Conservation (phyloP, 1,140 invertebrate species). For the Cheumatopsyche charites region DNA sequence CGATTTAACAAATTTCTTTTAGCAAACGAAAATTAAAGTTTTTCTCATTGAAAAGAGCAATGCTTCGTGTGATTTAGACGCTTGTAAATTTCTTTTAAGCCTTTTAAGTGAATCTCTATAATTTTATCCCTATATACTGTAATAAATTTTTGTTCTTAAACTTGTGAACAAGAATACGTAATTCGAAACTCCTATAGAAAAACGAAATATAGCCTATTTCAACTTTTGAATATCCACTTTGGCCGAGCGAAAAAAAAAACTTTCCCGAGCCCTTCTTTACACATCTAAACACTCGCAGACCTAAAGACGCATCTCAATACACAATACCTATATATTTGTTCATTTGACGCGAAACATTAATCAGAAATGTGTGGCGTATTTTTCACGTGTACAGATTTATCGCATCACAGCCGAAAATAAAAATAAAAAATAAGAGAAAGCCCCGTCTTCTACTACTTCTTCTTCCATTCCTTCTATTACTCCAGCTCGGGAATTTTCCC, state of each 20-base stretch:
- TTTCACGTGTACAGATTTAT: constrained; percentile 22
- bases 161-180: constrained; percentile 22
- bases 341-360: constrained; percentile 26
- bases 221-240: constrained; percentile 19
- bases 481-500: not conserved
- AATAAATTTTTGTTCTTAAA: constrained; percentile 21
- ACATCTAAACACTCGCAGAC: too few relatives aligned
- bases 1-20: not conserved
- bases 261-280: too few relatives aligned
- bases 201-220: constrained; percentile 22
- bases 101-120: constrained; percentile 15
- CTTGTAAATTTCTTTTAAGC: constrained; percentile 22
- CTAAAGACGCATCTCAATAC: too few relatives aligned
- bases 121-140: not conserved
- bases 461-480: not conserved
- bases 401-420: constrained; percentile 2
- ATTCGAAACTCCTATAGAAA: constrained; percentile 15
- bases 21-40: too few relatives aligned
- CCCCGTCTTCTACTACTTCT: not conserved
- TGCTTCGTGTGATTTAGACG: constrained; percentile 7
- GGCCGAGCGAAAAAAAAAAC: constrained; percentile 5
- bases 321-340: constrained; percentile 21
- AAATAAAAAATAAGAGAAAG: constrained; percentile 14
- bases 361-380: constrained; percentile 22
- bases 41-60: not conserved